Percentiles rank a stretch among this genome's conserved stretches.
phyloP scores from a whole-genome alignment of 2,113 vertebrate species.

The Hassar affinis region DNA sequence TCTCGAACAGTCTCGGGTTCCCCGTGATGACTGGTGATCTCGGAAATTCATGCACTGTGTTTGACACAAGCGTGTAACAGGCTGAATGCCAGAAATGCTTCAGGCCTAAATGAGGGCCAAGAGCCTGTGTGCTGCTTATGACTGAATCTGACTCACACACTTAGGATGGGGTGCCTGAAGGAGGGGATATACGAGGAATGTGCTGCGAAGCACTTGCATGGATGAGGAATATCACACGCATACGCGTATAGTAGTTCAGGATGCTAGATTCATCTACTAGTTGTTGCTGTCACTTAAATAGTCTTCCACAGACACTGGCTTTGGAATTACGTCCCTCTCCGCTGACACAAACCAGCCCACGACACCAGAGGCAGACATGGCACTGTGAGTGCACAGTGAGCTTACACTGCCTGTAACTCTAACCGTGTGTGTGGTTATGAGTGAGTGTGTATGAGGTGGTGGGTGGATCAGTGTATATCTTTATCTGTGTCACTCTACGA shows the following conservation, averaged over 20 bases:
- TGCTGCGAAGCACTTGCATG: conserved; percentile 29
- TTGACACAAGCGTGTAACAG: conserved; percentile 3
- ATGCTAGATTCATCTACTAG: not conserved
- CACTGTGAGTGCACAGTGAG: conserved; percentile 19
- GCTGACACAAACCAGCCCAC: not conserved
- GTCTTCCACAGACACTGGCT: not conserved
- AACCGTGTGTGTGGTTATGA: not conserved
- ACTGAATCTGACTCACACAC: conserved; percentile 14
- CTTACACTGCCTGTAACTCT: conserved; percentile 31
- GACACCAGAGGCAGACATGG: conserved; percentile 31
- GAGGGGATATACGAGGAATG: conserved; percentile 6
- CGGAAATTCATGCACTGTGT: conserved; percentile 38
- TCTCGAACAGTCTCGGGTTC: conserved; percentile 51
- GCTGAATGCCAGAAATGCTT: conserved; percentile 70
- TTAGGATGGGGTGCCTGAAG: conserved; percentile 10
- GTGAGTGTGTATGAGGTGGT: not conserved
- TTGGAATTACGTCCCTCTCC: conserved; percentile 13
- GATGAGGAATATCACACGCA: conserved; percentile 19
- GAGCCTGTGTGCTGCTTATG: not conserved
- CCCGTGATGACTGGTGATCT: conserved; percentile 35
- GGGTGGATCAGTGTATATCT: conserved; percentile 14
- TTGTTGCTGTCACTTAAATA: conserved; percentile 17
- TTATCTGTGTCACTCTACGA: conserved; percentile 14
- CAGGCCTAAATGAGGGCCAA: conserved; percentile 42
- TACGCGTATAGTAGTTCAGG: not conserved